These are phyloP conservation scores for Mustelus asterias DNA, from an alignment of 2,113 vertebrate genomes.

Conservation along the genomic window DNA sequence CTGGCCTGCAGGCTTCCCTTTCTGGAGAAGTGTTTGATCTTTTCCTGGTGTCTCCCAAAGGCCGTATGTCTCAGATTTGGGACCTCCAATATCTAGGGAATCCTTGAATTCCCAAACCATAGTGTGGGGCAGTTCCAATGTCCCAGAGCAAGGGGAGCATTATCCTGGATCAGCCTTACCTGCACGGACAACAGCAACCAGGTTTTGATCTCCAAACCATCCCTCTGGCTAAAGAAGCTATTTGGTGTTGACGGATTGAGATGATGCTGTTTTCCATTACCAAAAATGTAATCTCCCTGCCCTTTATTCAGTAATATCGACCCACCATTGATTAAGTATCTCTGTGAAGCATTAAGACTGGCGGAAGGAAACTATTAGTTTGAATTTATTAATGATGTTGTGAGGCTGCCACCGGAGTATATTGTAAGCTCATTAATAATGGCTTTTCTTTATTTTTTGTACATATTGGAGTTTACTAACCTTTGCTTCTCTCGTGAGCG, in stretches of 20 bases:
- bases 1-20: background rate
- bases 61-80: background rate
- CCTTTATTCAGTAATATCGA: background rate
- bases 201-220: background rate
- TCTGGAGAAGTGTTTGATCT: background rate
- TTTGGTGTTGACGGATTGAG: background rate
- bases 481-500: background rate
- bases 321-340: background rate
- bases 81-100: background rate
- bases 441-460: background rate
- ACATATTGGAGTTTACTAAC: conserved; percentile 13
- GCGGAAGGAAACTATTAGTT: background rate
- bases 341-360: background rate
- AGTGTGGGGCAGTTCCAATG: background rate
- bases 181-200: background rate
- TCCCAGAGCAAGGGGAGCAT: background rate
- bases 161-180: background rate
- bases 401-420: background rate
- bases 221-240: too few species aligned
- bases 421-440: background rate
- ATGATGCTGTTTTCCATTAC: background rate
- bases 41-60: background rate
- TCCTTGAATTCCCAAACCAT: background rate
- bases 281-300: background rate
- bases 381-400: background rate